Percentiles rank a stretch among this genome's conserved stretches.
These are phyloP conservation scores for Liodrosophila aerea DNA, from an alignment of 2,888 invertebrate species.

Conservation along the genomic window DNA sequence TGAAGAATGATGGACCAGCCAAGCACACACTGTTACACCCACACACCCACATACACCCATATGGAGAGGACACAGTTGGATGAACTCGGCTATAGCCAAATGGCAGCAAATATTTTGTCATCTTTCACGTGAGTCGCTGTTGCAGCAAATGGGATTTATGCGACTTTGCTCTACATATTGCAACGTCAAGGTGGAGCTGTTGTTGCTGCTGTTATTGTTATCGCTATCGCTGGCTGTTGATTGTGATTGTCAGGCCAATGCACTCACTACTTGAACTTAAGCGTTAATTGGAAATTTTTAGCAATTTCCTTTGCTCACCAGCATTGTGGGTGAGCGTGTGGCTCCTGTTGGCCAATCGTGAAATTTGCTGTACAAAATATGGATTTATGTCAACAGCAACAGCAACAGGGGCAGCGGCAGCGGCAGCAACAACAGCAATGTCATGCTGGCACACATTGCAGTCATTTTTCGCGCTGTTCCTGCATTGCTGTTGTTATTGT, in stretches of 20 bases:
- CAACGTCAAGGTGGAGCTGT: slow-evolving; percentile 18
- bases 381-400: slow-evolving; percentile 72
- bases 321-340: background rate
- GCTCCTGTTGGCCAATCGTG: slow-evolving; percentile 61
- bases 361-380: slow-evolving; percentile 72
- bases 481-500: slow-evolving; percentile 48
- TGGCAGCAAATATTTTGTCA: slow-evolving; percentile 63
- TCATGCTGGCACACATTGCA: slow-evolving; percentile 56
- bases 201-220: slow-evolving; percentile 4
- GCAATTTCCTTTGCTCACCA: slow-evolving; percentile 50
- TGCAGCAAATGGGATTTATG: slow-evolving; percentile 68
- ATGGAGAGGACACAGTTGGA: slow-evolving; percentile 15
- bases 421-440: slow-evolving; percentile 27
- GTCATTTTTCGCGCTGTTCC: slow-evolving; percentile 59
- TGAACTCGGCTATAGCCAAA: slow-evolving; percentile 26
- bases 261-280: slow-evolving; percentile 56
- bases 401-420: slow-evolving; percentile 20
- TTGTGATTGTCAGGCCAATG: slow-evolving; percentile 21
- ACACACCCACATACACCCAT: slow-evolving; percentile 7
- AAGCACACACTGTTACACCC: slow-evolving; percentile 23
- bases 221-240: slow-evolving; percentile 1
- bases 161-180: slow-evolving; percentile 35
- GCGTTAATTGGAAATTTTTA: slow-evolving; percentile 72
- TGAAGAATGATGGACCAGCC: slow-evolving; percentile 74
- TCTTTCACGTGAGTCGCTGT: slow-evolving; percentile 53